Evolutionary conservation across 2,797 vertebrate genomes (phyloP).

Genomic region (Oreortyx pictus): DNA sequence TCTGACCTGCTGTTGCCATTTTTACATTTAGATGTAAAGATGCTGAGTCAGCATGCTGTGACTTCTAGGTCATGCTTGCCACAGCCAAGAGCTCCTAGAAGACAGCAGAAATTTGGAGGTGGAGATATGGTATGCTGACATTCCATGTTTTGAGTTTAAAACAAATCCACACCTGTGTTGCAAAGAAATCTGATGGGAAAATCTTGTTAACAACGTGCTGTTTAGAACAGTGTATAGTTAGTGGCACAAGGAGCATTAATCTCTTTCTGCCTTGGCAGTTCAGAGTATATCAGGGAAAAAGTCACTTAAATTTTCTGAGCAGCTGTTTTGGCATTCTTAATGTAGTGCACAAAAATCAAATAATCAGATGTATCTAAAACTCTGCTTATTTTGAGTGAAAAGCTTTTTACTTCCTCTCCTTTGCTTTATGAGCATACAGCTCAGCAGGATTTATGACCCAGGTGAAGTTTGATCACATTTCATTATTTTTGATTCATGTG

Average conservation of each 20-base stretch:
- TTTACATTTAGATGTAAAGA: not conserved
- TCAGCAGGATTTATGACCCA: conserved; percentile 21
- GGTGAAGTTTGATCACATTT: conserved; percentile 9
- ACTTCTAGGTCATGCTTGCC: not conserved
- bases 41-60: not conserved
- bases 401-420: not conserved
- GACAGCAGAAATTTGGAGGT: not conserved
- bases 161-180: not conserved
- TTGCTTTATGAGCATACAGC: not conserved
- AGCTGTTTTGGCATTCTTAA: not conserved
- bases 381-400: not conserved
- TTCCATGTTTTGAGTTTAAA: not conserved
- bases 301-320: not conserved
- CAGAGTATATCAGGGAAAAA: not conserved
- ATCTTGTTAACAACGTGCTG: not conserved
- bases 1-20: not conserved
- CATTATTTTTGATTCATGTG: conserved; percentile 11
- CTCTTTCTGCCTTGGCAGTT: not conserved
- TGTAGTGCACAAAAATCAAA: not conserved
- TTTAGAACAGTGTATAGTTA: not conserved
- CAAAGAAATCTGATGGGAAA: not conserved
- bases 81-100: not conserved
- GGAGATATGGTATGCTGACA: rapidly evolving
- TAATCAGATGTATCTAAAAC: not conserved
- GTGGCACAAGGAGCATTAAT: not conserved